Base-by-base conservation (phyloP, 2,113 vertebrate genomes). In the Zeus faber region DNA sequence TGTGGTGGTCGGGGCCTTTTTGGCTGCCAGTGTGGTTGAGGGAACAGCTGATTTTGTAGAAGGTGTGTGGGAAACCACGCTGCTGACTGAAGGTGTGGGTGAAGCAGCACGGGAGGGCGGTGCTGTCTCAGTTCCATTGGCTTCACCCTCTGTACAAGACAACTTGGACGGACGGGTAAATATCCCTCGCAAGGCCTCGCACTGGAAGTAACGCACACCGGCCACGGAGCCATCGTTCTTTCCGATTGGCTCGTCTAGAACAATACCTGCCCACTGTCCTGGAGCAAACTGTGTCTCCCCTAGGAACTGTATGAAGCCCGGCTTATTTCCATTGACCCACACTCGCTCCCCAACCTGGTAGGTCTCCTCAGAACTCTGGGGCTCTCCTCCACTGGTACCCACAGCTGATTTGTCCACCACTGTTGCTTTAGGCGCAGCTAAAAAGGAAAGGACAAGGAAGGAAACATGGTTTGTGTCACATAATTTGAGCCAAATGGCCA, bases 311-410 rank as follows among this genome's bases (percentile, higher is more conserved):
- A 99, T 89, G 35, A 86, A 88, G 21, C 97, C 97, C 0, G 97
- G 93, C 56, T 98, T 98, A 69, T 94, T 98, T 5, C 97, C 96
- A 14, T 99, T 99, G 49, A 99, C 97, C 95, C 96, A 99, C 9
- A 98, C 95, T n/a, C 90, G 90, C n/a, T 99, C 96, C 17, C 95
- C 96, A 1, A 96, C 82, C 57, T 91, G 76, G 63, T 96, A 98
- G 75, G 84, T 91, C 54, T 97, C 94, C 74, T 91, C 92, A 47
- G 89, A 89, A 11, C 89, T 88, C 17, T 93, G 85, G 0, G 57
- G 23, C 29, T 93, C 93, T 8, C 78, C 86, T 8, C 6, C 85
- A 52, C 79, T 62, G 16, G 80, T n/a, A 40, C 64, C 62, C 0
- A 85, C 41, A 57, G 76, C 4, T 8, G 90, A 87, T 69, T 98